Evolutionary conservation across 2,888 invertebrate species (phyloP).

Genomic region (Drosophila yooni): DNA sequence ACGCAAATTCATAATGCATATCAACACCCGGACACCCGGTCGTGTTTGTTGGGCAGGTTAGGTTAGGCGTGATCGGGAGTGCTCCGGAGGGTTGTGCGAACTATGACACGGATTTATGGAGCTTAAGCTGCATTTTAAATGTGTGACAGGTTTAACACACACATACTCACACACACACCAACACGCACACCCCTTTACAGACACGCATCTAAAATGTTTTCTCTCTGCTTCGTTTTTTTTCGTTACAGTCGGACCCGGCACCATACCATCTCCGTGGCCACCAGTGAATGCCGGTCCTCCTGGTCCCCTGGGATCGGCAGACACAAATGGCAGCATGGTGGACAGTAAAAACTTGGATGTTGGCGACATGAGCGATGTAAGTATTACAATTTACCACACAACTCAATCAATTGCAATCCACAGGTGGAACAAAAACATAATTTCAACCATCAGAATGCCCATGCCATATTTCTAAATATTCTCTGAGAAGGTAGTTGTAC

Average conservation of each 20-base stretch:
- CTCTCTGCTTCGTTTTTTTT: slow-evolving; percentile 30
- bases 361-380: slow-evolving; percentile 95
- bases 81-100: neutral
- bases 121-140: slow-evolving; percentile 23
- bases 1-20: slow-evolving; percentile 68
- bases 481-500: neutral
- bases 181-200: neutral
- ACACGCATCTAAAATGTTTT: slow-evolving; percentile 30
- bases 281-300: slow-evolving; percentile 92
- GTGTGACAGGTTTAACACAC: slow-evolving; percentile 13
- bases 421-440: neutral
- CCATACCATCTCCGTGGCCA: slow-evolving; percentile 98
- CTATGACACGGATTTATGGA: slow-evolving; percentile 49
- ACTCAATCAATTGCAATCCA: neutral
- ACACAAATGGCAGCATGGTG: slow-evolving; percentile 96
- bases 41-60: slow-evolving; percentile 43
- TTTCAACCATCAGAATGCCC: neutral
- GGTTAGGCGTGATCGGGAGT: neutral
- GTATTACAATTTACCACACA: slow-evolving; percentile 77
- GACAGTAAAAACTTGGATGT: slow-evolving; percentile 96
- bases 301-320: slow-evolving; percentile 88
- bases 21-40: slow-evolving; percentile 39
- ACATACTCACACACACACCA: neutral
- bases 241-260: slow-evolving; percentile 91
- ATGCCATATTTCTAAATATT: neutral